These are phyloP conservation scores for Acromyrmex echinatior DNA, from an alignment of 1,140 invertebrate genomes.

Conservation along the genomic window DNA sequence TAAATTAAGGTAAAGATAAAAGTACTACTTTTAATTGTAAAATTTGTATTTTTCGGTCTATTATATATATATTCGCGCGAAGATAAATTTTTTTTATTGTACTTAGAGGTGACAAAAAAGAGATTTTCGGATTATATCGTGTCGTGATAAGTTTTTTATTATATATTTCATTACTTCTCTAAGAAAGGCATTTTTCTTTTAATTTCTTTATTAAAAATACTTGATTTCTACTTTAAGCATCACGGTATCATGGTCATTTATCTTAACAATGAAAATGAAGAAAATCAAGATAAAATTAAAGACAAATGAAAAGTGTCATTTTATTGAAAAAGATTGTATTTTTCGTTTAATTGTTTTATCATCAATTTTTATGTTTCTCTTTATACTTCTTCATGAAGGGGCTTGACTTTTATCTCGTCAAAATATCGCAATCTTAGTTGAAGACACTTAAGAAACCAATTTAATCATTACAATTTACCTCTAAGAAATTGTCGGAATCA, in stretches of 20 bases:
- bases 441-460: neutral
- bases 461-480: constrained; percentile 35
- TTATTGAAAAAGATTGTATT: neutral
- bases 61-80: neutral
- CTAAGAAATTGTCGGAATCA: constrained; percentile 9
- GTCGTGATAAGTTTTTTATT: neutral
- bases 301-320: neutral
- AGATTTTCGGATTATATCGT: no score
- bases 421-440: neutral
- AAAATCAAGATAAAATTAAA: neutral
- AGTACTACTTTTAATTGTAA: neutral
- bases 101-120: no score
- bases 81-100: no score
- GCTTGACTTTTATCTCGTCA: neutral
- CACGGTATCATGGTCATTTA: neutral
- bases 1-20: neutral
- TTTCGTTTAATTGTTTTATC: neutral
- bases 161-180: neutral
- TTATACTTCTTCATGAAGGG: neutral
- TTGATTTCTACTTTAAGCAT: neutral
- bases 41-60: neutral
- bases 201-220: neutral
- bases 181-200: neutral
- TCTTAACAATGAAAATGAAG: neutral
- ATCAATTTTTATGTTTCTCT: constrained; percentile 7